Base-by-base conservation (phyloP, 2,797 vertebrate species). In the Falco columbarius region DNA sequence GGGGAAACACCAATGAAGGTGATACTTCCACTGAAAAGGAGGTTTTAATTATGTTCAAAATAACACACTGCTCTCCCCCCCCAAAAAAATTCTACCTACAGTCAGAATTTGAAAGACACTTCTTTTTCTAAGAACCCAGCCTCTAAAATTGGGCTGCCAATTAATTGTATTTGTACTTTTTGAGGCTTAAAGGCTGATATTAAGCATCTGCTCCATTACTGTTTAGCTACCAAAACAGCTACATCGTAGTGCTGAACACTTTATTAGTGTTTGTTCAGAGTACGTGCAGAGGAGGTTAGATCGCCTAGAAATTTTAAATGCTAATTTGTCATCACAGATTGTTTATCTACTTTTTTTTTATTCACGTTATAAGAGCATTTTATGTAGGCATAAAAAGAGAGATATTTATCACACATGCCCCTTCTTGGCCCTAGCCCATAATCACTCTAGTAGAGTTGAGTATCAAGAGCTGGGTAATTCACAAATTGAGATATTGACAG, bases 101-200 rank as follows among this genome's bases (percentile, higher is more conserved):
- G 26, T 91, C 34, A 81, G n/a, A 75, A 89, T 94, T 93, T 87
- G 84, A 58, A 77, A 89, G 81, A 20, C 21, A 10, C 8, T 52
- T 79, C 32, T 75, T 95, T 84, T 81, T 73, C 66, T 19, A 83
- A 51, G 63, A 89, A 36, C 51, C 54, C 56, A 89, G 42, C 56
- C 65, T 93, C 62, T 58, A 81, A 93, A 91, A 88, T 3, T 67
- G 86, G 90, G 52, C 75, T 89, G 75, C 85, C 92, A 93, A 81
- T 96, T 92, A 96, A 95, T 96, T 92, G 79, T 88, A 95, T 96
- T 95, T 95, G 86, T 95, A 86, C 75, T 32, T 97, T 95, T 94
- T 87, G 95, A 94, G 68, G 94, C 96, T 96, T 97, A 86, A 91
- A 96, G 92, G 94, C 95, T 97, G 94, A 90, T 96, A 95, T 96